A percentile compares a stretch with the other conserved stretches of the same genome.
phyloP scores from a whole-genome alignment of 2,888 invertebrate species.

The Mechanitis mazaeus region DNA sequence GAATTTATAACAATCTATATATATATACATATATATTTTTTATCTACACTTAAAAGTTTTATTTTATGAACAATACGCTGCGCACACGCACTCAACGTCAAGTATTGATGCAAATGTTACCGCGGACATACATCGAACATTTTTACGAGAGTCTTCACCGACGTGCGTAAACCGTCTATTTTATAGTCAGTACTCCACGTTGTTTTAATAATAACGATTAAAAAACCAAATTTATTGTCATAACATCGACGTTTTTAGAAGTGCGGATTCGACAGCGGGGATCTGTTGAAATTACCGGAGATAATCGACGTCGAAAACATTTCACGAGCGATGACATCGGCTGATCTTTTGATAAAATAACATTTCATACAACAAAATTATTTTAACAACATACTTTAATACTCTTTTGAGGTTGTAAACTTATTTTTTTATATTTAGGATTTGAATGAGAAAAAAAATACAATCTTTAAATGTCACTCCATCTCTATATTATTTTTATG shows the following conservation, averaged over 20 bases:
- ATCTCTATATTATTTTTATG: slow-evolving; percentile 16
- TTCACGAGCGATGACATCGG: slow-evolving; percentile 45
- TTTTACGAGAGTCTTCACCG: slow-evolving; percentile 56
- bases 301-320: slow-evolving; percentile 46
- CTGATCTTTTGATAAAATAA: slow-evolving; percentile 30
- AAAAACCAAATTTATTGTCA: slow-evolving; percentile 67
- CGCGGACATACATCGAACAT: slow-evolving; percentile 44
- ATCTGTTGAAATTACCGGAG: slow-evolving; percentile 38
- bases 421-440: slow-evolving; percentile 22
- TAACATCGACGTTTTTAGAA: slow-evolving; percentile 55
- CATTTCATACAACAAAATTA: slow-evolving; percentile 26
- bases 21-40: not conserved
- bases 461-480: slow-evolving; percentile 12
- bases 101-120: slow-evolving; percentile 57
- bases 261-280: slow-evolving; percentile 45
- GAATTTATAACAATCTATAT: not conserved
- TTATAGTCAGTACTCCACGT: slow-evolving; percentile 62
- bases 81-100: slow-evolving; percentile 53
- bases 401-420: slow-evolving; percentile 18
- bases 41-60: not conserved
- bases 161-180: slow-evolving; percentile 57
- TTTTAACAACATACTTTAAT: slow-evolving; percentile 28
- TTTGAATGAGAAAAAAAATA: slow-evolving; percentile 12
- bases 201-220: slow-evolving; percentile 71
- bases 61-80: slow-evolving; percentile 13